Evolutionary conservation across 2,113 vertebrate species (phyloP).

Genomic region (Clarias batrachus): DNA sequence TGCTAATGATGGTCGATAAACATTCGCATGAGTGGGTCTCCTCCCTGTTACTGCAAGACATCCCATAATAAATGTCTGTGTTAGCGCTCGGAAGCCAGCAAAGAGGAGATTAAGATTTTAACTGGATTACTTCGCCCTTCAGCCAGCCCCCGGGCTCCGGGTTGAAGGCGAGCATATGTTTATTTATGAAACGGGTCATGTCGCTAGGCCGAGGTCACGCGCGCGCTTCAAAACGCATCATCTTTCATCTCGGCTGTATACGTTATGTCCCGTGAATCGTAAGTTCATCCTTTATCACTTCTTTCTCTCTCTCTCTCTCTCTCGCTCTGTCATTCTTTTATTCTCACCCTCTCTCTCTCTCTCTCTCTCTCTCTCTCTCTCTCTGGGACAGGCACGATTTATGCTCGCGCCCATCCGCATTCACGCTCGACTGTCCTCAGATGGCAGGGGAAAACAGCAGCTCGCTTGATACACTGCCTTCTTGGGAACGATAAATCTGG

Average conservation of each 20-base stretch:
- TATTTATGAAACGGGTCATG: slow-evolving; percentile 47
- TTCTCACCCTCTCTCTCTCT: slow-evolving; percentile 1
- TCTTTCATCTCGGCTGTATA: slow-evolving; percentile 28
- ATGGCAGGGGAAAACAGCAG: slow-evolving; percentile 64
- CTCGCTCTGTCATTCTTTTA: not conserved
- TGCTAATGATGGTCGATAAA: slow-evolving; percentile 83
- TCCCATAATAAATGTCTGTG: slow-evolving; percentile 59
- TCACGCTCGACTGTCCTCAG: slow-evolving; percentile 66
- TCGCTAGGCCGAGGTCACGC: slow-evolving; percentile 29
- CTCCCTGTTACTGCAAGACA: slow-evolving; percentile 22
- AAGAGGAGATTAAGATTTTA: slow-evolving; percentile 55
- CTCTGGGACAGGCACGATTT: slow-evolving; percentile 55
- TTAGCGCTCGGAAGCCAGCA: slow-evolving; percentile 57
- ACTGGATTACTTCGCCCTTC: slow-evolving; percentile 49
- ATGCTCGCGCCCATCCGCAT: slow-evolving; percentile 60
- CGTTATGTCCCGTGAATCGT: slow-evolving; percentile 14
- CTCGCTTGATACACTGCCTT: slow-evolving; percentile 62
- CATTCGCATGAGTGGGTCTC: slow-evolving; percentile 77
- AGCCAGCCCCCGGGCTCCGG: not conserved
- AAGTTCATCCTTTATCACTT: slow-evolving; percentile 14
- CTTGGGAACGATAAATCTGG: slow-evolving; percentile 68
- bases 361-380: not conserved
- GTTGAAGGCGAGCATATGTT: slow-evolving; percentile 39
- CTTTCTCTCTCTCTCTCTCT: slow-evolving; percentile 19
- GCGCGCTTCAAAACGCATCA: slow-evolving; percentile 6